These are phyloP conservation scores for Periplaneta americana DNA, from an alignment of 1,140 invertebrate species.

Conservation along the genomic window DNA sequence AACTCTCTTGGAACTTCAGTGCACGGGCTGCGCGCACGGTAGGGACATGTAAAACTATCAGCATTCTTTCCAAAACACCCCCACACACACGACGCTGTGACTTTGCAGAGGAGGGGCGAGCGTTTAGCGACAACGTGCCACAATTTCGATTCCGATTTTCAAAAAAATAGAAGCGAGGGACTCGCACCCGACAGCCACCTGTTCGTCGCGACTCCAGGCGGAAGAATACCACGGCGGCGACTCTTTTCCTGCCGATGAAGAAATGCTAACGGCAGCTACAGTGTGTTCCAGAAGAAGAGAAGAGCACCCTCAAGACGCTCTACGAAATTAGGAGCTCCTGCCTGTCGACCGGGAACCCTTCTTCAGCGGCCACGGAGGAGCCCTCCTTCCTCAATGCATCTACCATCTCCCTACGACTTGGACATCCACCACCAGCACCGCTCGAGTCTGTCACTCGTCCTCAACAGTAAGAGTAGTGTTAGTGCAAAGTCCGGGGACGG, in stretches of 20 bases:
- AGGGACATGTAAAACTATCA: background rate
- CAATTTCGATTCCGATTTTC: background rate
- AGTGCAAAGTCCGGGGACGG: background rate
- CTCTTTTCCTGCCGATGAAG: background rate
- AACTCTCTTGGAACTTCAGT: background rate
- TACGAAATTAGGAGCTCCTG: background rate
- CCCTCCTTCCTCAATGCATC: constrained; percentile 15
- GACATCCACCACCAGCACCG: background rate
- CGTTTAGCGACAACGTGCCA: background rate
- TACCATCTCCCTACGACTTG: constrained; percentile 6
- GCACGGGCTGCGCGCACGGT: background rate
- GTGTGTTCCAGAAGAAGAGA: background rate
- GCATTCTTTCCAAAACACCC: too few relatives aligned
- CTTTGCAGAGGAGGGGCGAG: background rate
- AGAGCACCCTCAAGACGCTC: background rate
- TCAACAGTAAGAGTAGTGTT: background rate
- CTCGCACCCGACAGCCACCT: background rate
- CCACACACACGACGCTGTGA: background rate
- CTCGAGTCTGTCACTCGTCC: background rate
- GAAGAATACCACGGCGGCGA: background rate
- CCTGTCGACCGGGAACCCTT: too few relatives aligned
- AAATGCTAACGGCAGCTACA: background rate
- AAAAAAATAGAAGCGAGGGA: background rate
- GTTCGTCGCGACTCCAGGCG: background rate
- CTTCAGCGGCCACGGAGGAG: background rate